These are phyloP conservation scores for Lacerta viridis DNA, from an alignment of 2,797 vertebrate genomes.

Conservation along the genomic window DNA sequence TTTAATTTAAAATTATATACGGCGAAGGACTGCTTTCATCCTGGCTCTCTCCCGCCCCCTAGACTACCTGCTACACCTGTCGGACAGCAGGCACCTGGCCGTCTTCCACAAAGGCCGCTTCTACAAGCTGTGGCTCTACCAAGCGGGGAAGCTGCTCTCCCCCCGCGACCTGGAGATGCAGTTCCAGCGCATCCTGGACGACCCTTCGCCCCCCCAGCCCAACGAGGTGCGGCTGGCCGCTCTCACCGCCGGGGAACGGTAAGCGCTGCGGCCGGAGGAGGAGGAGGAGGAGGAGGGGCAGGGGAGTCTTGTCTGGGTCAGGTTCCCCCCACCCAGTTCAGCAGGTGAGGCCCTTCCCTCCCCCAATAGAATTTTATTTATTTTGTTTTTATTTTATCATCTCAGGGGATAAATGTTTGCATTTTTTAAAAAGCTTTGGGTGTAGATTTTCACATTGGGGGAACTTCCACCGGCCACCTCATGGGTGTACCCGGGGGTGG, in stretches of 20 bases:
- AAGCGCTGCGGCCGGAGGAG: accelerated
- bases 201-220: constrained; percentile 86
- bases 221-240: constrained; percentile 90
- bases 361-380: too few species aligned
- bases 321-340: neutral
- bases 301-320: neutral
- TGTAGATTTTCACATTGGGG: too few species aligned
- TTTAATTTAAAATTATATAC: too few species aligned
- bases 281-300: accelerated
- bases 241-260: constrained; percentile 93
- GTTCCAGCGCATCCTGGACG: constrained; percentile 92
- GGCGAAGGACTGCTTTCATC: too few species aligned
- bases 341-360: too few species aligned
- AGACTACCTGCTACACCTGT: constrained; percentile 88
- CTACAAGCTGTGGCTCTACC: constrained; percentile 92
- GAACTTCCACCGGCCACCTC: too few species aligned
- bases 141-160: constrained; percentile 87
- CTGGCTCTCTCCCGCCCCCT: neutral
- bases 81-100: constrained; percentile 90
- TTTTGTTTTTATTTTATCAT: too few species aligned
- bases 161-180: constrained; percentile 92
- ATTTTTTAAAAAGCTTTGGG: too few species aligned
- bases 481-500: too few species aligned
- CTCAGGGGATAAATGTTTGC: too few species aligned
- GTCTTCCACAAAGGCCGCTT: constrained; percentile 93